Evolutionary conservation across 2,888 invertebrate genomes (phyloP), one percentile per base, ranked within the genome.

Genomic region (Quadriops clusia): DNA sequence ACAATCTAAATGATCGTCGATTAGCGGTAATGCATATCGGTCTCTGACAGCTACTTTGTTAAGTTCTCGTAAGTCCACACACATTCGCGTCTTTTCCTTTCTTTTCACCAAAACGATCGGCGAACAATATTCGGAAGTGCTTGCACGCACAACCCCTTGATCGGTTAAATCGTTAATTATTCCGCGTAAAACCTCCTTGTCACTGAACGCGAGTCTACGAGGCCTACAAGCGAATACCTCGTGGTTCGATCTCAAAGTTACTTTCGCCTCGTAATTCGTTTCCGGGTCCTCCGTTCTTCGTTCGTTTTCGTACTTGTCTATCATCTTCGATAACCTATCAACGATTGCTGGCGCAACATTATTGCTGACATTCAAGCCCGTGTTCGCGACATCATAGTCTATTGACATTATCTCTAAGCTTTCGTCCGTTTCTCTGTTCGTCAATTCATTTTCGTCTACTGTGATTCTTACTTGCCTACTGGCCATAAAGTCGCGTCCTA

Each of bases 141-240:
- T 51, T 46, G 26, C 53, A 56, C 40, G 14, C 17, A 49, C 47
- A n/a, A 47, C 37, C 2, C 22, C 17, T 12, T 34, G 32, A 3
- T 34, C 23, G n/a, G 44, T 16, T 8, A 45, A 34, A 5, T 38
- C 30, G 12, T 40, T 33, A 11, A 45, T n/a, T 5, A 45, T 44
- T 11, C 30, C 24, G 3, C 27, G 3, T 2, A 47, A n/a, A 11
- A 35, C 13, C 7, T 8, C 6, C 32, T 40, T 42, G 17, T 41
- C 44, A 8, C 12, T 12, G 32, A 31, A 44, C 1, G 43, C 40
- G 21, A 45, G 26, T 10, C 43, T 29, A 17, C 42, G 27, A 1
- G 43, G 39, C n/a, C 31, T 30, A 29, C 28, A 36, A 29, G 23
- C 25, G 15, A 40, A 28, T 11, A 31, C 33, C 11, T 22, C 8